These are phyloP conservation scores for Brachionus calyciflorus DNA, from an alignment of 1,140 invertebrate genomes.

Conservation along the genomic window DNA sequence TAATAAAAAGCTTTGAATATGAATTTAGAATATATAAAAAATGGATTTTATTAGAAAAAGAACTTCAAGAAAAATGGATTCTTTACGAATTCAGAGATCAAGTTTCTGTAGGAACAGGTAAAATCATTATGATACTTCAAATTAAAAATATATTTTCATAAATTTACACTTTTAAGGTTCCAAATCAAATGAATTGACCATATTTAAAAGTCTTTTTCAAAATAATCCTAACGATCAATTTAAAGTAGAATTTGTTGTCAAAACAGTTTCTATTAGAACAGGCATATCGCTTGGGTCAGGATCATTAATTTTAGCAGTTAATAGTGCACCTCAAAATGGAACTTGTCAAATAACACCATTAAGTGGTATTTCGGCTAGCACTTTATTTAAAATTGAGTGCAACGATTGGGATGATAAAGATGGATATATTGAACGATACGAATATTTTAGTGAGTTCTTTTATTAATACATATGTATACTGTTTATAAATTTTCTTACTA, in stretches of 20 bases:
- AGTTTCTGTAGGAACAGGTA: background rate
- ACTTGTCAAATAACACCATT: background rate
- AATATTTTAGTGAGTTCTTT: background rate
- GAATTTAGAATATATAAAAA: constrained; percentile 26
- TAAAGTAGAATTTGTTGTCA: constrained; percentile 3
- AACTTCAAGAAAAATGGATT: constrained; percentile 9
- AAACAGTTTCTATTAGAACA: background rate
- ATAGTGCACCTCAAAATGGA: constrained; percentile 21
- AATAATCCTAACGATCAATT: background rate
- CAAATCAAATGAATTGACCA: constrained; percentile 5
- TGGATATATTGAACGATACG: constrained; percentile 2
- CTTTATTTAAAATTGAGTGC: constrained; percentile 13
- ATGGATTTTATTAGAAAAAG: background rate
- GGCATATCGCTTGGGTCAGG: constrained; percentile 39
- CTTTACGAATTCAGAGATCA: background rate
- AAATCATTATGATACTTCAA: too few species aligned
- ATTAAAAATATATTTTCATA: background rate
- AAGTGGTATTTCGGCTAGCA: background rate
- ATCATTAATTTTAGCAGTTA: background rate
- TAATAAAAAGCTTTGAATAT: background rate
- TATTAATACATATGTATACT: background rate
- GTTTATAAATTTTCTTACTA: background rate
- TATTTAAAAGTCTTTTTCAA: background rate
- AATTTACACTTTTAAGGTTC: background rate
- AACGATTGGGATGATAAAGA: constrained; percentile 26